Conservation (phyloP, 2,888 invertebrate genomes). For the Thera obeliscata region DNA sequence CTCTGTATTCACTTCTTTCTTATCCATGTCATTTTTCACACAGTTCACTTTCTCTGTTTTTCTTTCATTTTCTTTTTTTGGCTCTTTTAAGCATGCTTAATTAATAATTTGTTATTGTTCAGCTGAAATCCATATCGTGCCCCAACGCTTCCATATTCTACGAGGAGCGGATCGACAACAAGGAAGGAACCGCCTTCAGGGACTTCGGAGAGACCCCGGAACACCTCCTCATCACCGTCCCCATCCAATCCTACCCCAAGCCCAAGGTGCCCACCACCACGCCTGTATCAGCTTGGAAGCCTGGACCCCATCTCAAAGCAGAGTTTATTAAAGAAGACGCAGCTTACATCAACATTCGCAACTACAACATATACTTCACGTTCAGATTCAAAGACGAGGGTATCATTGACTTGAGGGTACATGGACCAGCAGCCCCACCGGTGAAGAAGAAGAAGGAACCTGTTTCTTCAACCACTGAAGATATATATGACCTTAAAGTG, state of each 20-base stretch:
- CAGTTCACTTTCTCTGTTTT: too few species aligned
- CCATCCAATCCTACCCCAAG: background rate
- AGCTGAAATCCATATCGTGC: background rate
- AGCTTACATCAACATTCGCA: background rate
- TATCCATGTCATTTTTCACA: too few species aligned
- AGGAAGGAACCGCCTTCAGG: constrained; percentile 13
- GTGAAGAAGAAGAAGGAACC: too few species aligned
- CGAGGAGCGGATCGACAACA: constrained; percentile 8
- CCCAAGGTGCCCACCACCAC: background rate
- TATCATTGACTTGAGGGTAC: background rate
- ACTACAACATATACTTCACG: constrained; percentile 17
- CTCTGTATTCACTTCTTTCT: too few species aligned
- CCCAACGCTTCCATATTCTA: constrained; percentile 6
- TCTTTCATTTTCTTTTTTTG: too few species aligned
- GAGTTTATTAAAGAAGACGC: background rate
- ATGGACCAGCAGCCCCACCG: background rate
- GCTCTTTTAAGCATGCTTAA: too few species aligned
- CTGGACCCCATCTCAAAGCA: constrained; percentile 10
- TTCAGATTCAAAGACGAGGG: constrained; percentile 11
- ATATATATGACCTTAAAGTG: background rate
- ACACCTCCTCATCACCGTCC: background rate
- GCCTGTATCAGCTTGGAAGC: background rate
- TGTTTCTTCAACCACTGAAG: background rate
- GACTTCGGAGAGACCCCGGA: constrained; percentile 9
- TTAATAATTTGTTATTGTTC: background rate